phyloP scores from a whole-genome alignment of 2,888 invertebrate species.

The Morpho deidamia region DNA sequence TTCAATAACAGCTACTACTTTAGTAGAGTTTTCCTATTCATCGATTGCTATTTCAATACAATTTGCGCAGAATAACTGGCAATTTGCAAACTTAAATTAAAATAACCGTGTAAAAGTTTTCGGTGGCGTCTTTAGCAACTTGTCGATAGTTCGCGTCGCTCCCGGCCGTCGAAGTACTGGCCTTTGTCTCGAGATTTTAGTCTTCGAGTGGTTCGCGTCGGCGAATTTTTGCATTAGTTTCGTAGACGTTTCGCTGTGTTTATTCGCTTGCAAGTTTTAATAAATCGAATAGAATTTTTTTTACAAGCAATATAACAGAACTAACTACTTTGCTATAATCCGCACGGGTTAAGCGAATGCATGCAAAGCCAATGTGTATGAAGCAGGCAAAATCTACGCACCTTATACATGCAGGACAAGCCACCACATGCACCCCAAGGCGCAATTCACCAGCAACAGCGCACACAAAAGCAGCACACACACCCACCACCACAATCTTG shows the following conservation, averaged over 20 bases:
- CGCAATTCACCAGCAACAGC: too few relatives aligned
- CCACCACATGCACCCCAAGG: too few relatives aligned
- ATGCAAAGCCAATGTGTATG: too few relatives aligned
- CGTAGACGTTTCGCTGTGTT: too few relatives aligned
- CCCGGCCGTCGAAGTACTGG: constrained; percentile 27
- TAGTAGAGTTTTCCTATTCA: not conserved
- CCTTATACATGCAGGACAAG: too few relatives aligned
- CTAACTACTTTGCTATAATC: too few relatives aligned
- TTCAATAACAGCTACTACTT: too few relatives aligned
- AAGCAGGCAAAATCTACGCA: too few relatives aligned
- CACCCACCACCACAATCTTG: too few relatives aligned
- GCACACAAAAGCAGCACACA: too few relatives aligned
- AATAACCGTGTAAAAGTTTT: constrained; percentile 51
- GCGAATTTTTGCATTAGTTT: constrained; percentile 16
- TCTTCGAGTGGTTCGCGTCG: constrained; percentile 20
- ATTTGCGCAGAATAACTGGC: constrained; percentile 3
- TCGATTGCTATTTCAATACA: constrained; percentile 3
- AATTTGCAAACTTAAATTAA: constrained; percentile 57
- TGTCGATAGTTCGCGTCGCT: constrained; percentile 40
- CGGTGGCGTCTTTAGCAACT: constrained; percentile 32
- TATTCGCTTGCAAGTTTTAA: constrained; percentile 5
- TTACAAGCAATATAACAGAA: too few relatives aligned
- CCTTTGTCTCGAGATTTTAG: constrained; percentile 35
- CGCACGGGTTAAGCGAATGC: too few relatives aligned
- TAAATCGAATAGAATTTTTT: not conserved